These are phyloP conservation scores for Candoia aspera DNA, from an alignment of 2,113 vertebrate species.

Conservation along the genomic window DNA sequence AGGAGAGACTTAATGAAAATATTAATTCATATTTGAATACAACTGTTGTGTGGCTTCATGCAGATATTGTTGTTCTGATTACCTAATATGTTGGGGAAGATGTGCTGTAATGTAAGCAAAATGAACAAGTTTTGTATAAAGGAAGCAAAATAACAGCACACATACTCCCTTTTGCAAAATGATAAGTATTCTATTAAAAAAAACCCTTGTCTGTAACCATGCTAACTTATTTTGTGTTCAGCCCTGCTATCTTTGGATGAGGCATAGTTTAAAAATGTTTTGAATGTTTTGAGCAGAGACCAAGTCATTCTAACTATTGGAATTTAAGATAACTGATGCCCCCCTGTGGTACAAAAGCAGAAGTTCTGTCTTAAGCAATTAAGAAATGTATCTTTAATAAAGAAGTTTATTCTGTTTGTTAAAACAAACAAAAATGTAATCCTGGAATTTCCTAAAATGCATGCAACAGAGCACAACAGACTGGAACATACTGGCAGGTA, in stretches of 20 bases:
- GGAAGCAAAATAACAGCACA: neutral
- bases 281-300: neutral
- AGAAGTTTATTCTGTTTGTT: constrained; percentile 34
- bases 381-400: neutral
- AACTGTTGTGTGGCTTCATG: neutral
- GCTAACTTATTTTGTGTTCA: neutral
- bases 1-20: neutral
- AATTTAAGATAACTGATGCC: constrained; percentile 65
- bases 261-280: neutral
- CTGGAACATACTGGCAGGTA: constrained; percentile 37
- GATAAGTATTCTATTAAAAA: neutral
- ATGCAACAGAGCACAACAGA: constrained; percentile 53
- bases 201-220: neutral
- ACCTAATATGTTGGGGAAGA: too few species aligned
- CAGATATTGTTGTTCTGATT: neutral
- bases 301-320: neutral
- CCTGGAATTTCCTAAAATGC: constrained; percentile 63
- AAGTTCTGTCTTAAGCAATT: constrained; percentile 33
- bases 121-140: neutral
- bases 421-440: constrained; percentile 53
- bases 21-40: neutral
- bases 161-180: neutral
- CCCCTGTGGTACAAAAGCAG: constrained; percentile 69
- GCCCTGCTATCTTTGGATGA: neutral
- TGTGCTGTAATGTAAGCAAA: neutral